Percentiles rank a stretch among this genome's conserved stretches.
Evolutionary conservation across 2,888 invertebrate genomes (phyloP).

Genomic region (Hybos culiciformis): DNA sequence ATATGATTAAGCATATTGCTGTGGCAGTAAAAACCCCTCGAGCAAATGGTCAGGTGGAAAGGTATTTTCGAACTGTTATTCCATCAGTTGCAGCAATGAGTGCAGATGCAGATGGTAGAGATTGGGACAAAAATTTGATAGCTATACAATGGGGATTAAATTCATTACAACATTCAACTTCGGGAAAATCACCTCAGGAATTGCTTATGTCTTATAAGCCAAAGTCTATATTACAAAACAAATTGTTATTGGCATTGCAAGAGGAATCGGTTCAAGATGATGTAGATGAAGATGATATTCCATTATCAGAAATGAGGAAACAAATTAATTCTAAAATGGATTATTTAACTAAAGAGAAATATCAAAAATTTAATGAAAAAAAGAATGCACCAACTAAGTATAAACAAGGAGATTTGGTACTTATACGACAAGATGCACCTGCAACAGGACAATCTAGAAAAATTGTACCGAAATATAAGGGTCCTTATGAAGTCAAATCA

Average conservation of each 20-base stretch:
- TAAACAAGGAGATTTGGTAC: background rate
- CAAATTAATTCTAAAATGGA: too few species aligned
- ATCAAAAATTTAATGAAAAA: background rate
- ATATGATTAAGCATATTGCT: slow-evolving; percentile 17
- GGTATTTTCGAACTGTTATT: slow-evolving; percentile 10
- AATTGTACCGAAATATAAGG: background rate
- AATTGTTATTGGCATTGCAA: background rate
- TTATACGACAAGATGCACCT: background rate
- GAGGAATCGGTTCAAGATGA: background rate
- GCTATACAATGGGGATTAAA: slow-evolving; percentile 5
- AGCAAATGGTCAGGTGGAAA: slow-evolving; percentile 17
- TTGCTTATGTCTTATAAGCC: slow-evolving; percentile 1
- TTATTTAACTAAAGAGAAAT: too few species aligned
- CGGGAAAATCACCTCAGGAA: background rate
- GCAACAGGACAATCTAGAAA: slow-evolving; percentile 1
- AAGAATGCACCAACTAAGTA: background rate
- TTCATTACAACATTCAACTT: background rate
- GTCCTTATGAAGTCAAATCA: background rate
- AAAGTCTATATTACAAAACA: slow-evolving; percentile 1
- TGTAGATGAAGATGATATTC: slow-evolving; percentile 1
- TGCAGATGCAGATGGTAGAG: background rate
- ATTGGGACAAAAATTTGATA: slow-evolving; percentile 3
- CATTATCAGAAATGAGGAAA: background rate
- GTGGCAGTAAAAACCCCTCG: slow-evolving; percentile 16
- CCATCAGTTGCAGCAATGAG: slow-evolving; percentile 8